Evolutionary conservation across 2,797 vertebrate species (phyloP).

Genomic region (Micromesistius poutassou): DNA sequence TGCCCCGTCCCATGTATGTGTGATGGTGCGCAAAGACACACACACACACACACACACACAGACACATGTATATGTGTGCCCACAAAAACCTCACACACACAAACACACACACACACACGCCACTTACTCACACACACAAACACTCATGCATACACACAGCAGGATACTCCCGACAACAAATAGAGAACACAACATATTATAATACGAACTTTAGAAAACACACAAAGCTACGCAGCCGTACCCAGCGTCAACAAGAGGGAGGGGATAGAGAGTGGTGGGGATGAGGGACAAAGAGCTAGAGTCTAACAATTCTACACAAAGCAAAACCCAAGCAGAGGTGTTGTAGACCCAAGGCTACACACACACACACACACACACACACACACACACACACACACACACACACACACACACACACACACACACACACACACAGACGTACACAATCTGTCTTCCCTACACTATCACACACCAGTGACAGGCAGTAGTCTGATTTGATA

Average conservation of each 20-base stretch:
- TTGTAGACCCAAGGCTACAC: too few species aligned
- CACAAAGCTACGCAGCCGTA: constrained; percentile 4
- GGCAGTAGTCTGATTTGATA: constrained; percentile 33
- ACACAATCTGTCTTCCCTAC: constrained; percentile 15
- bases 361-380: background rate
- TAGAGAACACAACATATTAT: constrained; percentile 12
- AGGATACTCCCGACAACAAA: constrained; percentile 6
- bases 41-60: constrained; percentile 7
- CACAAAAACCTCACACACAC: background rate
- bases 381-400: constrained; percentile 13
- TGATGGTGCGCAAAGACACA: constrained; percentile 5
- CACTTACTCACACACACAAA: constrained; percentile 10
- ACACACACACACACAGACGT: background rate
- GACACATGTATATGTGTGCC: background rate
- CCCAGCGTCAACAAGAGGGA: background rate
- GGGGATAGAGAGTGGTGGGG: background rate
- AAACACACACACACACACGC: constrained; percentile 7
- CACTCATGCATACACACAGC: too few species aligned
- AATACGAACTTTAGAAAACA: background rate
- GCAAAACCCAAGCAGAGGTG: too few species aligned
- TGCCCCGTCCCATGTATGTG: constrained; percentile 47
- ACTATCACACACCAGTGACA: constrained; percentile 26
- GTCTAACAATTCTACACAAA: background rate
- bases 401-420: constrained; percentile 2
- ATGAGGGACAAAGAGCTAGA: background rate